Evolutionary conservation across 2,888 invertebrate genomes (phyloP).

Genomic region (Cenopis cana): DNA sequence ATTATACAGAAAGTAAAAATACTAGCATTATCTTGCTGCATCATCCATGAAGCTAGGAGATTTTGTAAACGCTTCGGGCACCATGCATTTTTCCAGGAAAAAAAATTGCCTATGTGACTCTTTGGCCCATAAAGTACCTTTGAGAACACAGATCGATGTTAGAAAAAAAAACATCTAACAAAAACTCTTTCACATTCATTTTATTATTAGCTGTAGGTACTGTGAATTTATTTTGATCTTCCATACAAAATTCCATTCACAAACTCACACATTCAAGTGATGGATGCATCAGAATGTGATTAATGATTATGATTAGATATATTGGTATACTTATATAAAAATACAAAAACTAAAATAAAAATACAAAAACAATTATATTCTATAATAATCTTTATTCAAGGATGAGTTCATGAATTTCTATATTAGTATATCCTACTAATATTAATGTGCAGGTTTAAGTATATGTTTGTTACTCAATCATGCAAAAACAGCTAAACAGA

Average conservation of each 20-base stretch:
- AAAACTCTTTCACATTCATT: too few relatives aligned
- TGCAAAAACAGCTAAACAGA: too few relatives aligned
- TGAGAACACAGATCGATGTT: neutral
- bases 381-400: too few relatives aligned
- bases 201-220: too few relatives aligned
- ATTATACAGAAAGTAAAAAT: constrained; percentile 3
- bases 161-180: neutral
- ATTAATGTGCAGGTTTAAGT: too few relatives aligned
- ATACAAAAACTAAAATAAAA: too few relatives aligned
- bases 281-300: neutral
- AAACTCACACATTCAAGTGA: neutral
- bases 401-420: too few relatives aligned
- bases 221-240: neutral
- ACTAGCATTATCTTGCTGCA: neutral
- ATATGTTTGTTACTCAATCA: too few relatives aligned
- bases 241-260: neutral
- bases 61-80: constrained; percentile 20
- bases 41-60: neutral
- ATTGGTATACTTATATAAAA: neutral
- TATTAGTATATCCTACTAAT: too few relatives aligned
- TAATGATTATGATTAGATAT: too few relatives aligned
- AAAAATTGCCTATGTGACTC: neutral
- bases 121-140: neutral
- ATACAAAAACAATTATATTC: too few relatives aligned
- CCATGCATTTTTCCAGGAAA: constrained; percentile 9